Evolutionary conservation across 2,888 invertebrate genomes (phyloP), one percentile per base, ranked within the genome.

Genomic region (Plagodis pulveraria): DNA sequence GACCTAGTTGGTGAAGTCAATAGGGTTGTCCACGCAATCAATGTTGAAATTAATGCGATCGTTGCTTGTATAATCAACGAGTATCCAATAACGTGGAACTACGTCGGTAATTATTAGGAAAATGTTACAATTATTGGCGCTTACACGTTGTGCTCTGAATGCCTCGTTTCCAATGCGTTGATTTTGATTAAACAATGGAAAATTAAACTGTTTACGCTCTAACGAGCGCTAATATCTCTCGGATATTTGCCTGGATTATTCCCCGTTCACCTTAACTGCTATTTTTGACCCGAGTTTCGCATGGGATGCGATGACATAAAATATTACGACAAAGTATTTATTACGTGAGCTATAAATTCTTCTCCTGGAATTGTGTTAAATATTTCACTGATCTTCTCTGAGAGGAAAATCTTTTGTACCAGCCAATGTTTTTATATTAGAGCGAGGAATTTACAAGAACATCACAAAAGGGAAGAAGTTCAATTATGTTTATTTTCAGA

Each of bases 181-280:
- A 84, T 86, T 82, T 82, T 74, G 75, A 81, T 83, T 80, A 85
- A 87, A 89, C 85, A 84, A 83, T 84, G 80, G 75, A 84, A 87
- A 68, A 87, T 87, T 85, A 83, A 87, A 86, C 85, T 80, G 86
- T 83, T 81, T 83, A 78, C 81, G 74, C 76, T 82, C 78, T 84
- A 87, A 84, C 80, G 84, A 82, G 78, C 83, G 76, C 72, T 77
- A 78, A 81, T 81, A 77, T 78, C 76, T 76, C 63, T 47, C 63
- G 55, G 60, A 69, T 69, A 63, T 71, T 69, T 66, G 62, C 58
- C 38, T 59, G 56, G 65, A 55, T 60, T 68, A 62, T 65, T 59
- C 48, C 58, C 48, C 44, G 58, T 63, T 62, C 49, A 46, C 54
- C 46, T 58, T 67, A 55, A 55, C 38, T 50, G 65, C 66, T 67